Base-by-base conservation (phyloP, 2,888 invertebrate genomes). In the Leptothorax acervorum region DNA sequence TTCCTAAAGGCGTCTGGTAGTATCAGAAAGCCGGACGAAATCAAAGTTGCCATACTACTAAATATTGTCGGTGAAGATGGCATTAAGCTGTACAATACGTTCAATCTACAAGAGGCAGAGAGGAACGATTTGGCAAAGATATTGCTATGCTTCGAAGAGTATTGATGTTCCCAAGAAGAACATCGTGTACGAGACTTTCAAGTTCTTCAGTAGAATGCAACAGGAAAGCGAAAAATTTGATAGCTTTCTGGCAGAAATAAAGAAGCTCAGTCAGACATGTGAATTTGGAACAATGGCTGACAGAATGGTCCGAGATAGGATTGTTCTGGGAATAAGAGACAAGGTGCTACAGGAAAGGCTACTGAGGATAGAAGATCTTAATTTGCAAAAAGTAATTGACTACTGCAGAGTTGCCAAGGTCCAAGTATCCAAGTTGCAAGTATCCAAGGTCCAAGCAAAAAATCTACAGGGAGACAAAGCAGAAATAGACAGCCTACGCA, bases 311-410 rank as follows among this genome's bases (percentile, higher is more conserved):
- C 11, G 65, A 5, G 28, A 65, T 9, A 65, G 23, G 3, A 23
- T 65, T 65, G 23, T 65, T 3, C 28, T 65, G 2, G 39, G 23
- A 62, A 62, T 62, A 62, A 62, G 18, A 35, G 65, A 65, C 42
- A 65, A 65, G 39, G 23, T 8, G 3, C 62, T 65, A 15, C 65
- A 65, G 6, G 23, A 65, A 1, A 42, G 42, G 12, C 23, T 65
- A 12, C 23, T 65, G 5, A 65, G 65, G 9, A 48, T 42, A 62
- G 48, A 75, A 62, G 28, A 75, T 45, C 31, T 45, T 5, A 74
- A 74, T 31, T 11, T 74, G 9, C 73, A 74, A 74, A 60, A 74
- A 11, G 57, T 15, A 74, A 42, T 51, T 28, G 42, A 74, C 57
- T 57, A 15, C 73, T 57, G 42, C 73, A 23, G 35, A 62, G 35